Evolutionary conservation across 2,888 invertebrate genomes (phyloP), one percentile per base, ranked within the genome.

Genomic region (Ypsolopha sequella): DNA sequence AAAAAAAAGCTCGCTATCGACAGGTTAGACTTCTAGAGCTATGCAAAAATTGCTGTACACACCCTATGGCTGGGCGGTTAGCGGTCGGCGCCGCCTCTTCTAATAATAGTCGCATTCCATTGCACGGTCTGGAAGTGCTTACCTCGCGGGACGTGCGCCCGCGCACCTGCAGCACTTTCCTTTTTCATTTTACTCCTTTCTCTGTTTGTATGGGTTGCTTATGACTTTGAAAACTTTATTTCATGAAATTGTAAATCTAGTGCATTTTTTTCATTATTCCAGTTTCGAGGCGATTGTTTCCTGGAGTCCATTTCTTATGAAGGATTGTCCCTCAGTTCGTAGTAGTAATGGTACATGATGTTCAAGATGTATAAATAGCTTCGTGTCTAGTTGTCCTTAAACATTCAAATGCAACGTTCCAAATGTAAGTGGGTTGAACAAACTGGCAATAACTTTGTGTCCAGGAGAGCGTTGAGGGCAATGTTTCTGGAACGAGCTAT

Each of bases 61-160:
- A 65, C 66, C 70, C 74, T 71, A 72, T 73, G 69, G 64, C 55
- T 55, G 56, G 58, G 60, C 65, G 63, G 72, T 70, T 66, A 69
- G 76, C 73, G 75, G 74, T 70, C 24, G 76, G 75, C 79, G 80
- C 77, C 78, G 80, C 57, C 67, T 68, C 60, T 66, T 74, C 78
- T 81, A 81, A 80, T 82, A 82, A 80, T 84, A 84, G 80, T 67
- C 68, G 70, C 84, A 81, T 81, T 78, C 81, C 80, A 66, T 63
- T 66, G 61, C 62, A 63, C 49, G 63, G 66, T 63, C 65, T 58
- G 63, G 64, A 66, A 68, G 76, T 73, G 66, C 66, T 65, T 63
- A 66, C 64, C 66, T 62, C 67, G 63, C 57, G 54, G 57, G 39
- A 45, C 39, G 41, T 34, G 38, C 45, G 39, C 51, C 9, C 61